Percentiles rank a stretch among this genome's conserved stretches.
phyloP scores from a whole-genome alignment of 2,888 invertebrate genomes.

The Vanessa cardui region DNA sequence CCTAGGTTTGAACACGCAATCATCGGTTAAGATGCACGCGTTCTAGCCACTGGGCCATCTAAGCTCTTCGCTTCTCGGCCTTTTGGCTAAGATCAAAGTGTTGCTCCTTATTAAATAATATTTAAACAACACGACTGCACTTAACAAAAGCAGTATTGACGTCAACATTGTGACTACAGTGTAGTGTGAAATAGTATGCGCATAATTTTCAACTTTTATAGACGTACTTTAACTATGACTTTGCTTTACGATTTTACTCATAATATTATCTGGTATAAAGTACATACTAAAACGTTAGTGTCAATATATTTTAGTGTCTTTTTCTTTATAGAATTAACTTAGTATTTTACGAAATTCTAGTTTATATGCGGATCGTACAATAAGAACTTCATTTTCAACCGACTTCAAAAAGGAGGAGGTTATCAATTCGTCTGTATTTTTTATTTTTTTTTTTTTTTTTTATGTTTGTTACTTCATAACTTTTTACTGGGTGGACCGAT shows the following conservation, averaged over 20 bases:
- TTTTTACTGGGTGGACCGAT: too few species aligned
- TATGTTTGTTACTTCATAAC: too few species aligned
- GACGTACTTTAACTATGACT: neutral
- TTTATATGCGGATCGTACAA: neutral
- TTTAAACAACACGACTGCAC: conserved; percentile 40
- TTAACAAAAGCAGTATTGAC: conserved; percentile 41
- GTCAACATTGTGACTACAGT: conserved; percentile 36
- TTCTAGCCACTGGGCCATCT: too few species aligned
- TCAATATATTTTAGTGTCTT: neutral
- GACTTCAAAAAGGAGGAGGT: too few species aligned
- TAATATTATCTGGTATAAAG: conserved; percentile 6
- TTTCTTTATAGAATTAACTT: neutral
- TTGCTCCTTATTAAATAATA: conserved; percentile 38
- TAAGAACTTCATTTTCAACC: too few species aligned
- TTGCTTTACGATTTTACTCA: conserved; percentile 3
- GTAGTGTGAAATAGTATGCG: neutral
- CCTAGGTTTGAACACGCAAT: too few species aligned
- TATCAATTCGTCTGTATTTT: too few species aligned
- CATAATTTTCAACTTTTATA: neutral
- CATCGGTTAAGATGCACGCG: too few species aligned
- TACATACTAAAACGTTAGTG: neutral
- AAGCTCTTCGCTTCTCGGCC: too few species aligned
- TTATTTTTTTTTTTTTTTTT: too few species aligned
- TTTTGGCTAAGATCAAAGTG: too few species aligned
- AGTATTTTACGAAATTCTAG: neutral